Evolutionary conservation across 2,797 vertebrate species (phyloP).

Genomic region (Loriculus beryllinus): DNA sequence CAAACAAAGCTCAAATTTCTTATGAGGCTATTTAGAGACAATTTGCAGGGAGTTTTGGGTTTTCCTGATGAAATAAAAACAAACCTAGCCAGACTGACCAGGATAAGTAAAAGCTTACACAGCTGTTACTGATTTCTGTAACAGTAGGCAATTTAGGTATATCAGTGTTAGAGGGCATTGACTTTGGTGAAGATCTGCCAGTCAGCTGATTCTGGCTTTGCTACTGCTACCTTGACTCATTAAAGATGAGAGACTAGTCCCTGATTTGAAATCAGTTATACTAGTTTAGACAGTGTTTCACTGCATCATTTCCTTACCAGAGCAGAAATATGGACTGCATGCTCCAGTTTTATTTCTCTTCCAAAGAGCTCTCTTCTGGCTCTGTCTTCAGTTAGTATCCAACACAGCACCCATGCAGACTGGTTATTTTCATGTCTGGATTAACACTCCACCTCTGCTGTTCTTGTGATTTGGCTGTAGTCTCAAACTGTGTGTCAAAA

Average conservation of each 20-base stretch:
- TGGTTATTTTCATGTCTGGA: neutral
- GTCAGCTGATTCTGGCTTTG: neutral
- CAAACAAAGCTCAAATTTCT: neutral
- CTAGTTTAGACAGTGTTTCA: neutral
- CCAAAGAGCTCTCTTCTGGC: neutral
- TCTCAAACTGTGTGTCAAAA: neutral
- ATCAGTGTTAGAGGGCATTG: neutral
- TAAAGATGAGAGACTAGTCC: neutral
- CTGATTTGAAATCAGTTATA: neutral
- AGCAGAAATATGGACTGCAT: neutral
- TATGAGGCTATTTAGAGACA: neutral
- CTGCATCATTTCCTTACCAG: neutral
- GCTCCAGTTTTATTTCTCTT: neutral
- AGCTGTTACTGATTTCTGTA: neutral
- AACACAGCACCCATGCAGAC: neutral
- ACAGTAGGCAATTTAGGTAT: neutral
- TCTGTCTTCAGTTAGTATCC: neutral
- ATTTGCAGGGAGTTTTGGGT: neutral
- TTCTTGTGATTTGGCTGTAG: neutral
- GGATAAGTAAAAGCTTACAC: neutral
- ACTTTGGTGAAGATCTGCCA: neutral
- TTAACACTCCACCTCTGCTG: neutral
- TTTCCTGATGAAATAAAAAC: neutral
- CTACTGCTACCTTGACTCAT: neutral
- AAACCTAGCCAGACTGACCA: neutral